Evolutionary conservation across 1,140 invertebrate genomes (phyloP), one percentile per base, ranked within the genome.

Genomic region (Pissodes strobi): DNA sequence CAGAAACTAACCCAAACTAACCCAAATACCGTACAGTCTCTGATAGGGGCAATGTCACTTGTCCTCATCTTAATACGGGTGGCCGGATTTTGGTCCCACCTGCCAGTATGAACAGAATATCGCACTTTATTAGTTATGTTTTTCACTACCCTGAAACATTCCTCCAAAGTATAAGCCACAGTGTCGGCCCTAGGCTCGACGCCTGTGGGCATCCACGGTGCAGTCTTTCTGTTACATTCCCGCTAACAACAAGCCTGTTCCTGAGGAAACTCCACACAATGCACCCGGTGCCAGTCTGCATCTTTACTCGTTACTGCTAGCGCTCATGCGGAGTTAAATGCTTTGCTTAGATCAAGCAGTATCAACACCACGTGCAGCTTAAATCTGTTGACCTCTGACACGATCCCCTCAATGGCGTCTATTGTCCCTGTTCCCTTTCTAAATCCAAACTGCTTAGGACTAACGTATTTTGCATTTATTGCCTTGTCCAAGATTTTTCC

Each of bases 81-180:
- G 60, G 67, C 64, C 67, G 57, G n/a, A 51, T 52, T 21, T 27
- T 27, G 4, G 4, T 6, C 10, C n/a, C 38, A 38, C 25, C 56
- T 2, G 2, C n/a, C 2, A 3, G 1, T 41, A 51, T 30, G 27
- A 67, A 69, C 46, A 71, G 67, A 6, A 38, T 39, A 13, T 61
- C 61, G 21, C 10, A n/a, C n/a, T n/a, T n/a, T n/a, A n/a, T n/a
- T n/a, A n/a, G n/a, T n/a, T n/a, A n/a, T n/a, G n/a, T n/a, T n/a
- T n/a, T 66, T 62, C 22, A 58, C 51, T 3, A 9, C 22, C 5
- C 25, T 25, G 19, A 64, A 63, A 62, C 59, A 68, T n/a, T 45
- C 57, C 22, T 72, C 67, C 69, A 71, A 63, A 4, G 38, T 23
- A 71, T 15, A 9, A 69, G 37, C 64, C 69, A 72, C n/a, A 55